Percentiles rank a stretch among this genome's conserved stretches.
These are phyloP conservation scores for Harpalus rubripes DNA, from an alignment of 2,888 invertebrate species.

Conservation along the genomic window DNA sequence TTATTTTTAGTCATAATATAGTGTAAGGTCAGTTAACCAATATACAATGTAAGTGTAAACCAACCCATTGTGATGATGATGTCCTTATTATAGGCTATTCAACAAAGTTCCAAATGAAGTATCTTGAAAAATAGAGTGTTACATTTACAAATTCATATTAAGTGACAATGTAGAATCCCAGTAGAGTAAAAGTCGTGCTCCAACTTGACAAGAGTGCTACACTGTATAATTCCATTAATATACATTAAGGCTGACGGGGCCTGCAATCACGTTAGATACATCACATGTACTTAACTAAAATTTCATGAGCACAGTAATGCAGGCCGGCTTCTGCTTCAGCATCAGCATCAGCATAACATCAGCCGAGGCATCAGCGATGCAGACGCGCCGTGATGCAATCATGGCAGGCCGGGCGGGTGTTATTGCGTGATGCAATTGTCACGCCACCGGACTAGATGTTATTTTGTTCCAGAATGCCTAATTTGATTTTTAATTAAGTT, in stretches of 20 bases:
- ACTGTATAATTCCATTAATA: slow-evolving; percentile 64
- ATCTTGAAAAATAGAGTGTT: not conserved
- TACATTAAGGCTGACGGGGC: slow-evolving; percentile 55
- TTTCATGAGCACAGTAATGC: slow-evolving; percentile 56
- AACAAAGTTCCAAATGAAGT: slow-evolving; percentile 12
- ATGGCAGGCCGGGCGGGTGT: slow-evolving; percentile 13
- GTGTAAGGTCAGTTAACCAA: no score
- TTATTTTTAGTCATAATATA: no score
- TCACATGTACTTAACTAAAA: slow-evolving; percentile 59
- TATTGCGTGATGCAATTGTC: slow-evolving; percentile 54
- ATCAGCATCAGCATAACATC: no score
- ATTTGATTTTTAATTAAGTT: slow-evolving; percentile 54
- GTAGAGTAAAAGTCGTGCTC: not conserved
- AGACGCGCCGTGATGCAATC: slow-evolving; percentile 40
- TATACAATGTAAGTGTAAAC: no score
- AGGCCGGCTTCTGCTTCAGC: not conserved
- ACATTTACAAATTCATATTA: slow-evolving; percentile 30
- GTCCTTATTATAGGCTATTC: not conserved
- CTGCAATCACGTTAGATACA: slow-evolving; percentile 58
- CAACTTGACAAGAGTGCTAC: slow-evolving; percentile 26
- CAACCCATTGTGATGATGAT: no score
- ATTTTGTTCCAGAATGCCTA: slow-evolving; percentile 45
- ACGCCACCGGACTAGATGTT: slow-evolving; percentile 24
- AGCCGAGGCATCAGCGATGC: slow-evolving; percentile 5
- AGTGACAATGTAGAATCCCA: not conserved